phyloP scores from a whole-genome alignment of 1,140 invertebrate genomes.

The Drosophila eugracilis region DNA sequence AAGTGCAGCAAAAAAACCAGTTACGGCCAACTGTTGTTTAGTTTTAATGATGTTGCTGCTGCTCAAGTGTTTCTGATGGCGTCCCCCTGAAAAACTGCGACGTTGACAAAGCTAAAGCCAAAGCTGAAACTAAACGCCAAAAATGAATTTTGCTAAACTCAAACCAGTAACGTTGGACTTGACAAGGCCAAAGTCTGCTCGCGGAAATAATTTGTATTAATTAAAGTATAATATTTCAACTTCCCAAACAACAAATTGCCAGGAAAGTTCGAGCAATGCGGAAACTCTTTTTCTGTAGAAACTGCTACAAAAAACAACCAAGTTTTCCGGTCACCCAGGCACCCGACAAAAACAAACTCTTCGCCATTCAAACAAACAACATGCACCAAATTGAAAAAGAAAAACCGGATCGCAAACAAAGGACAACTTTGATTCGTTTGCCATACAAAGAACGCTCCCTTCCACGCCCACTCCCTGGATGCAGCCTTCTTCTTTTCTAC shows the following conservation, averaged over 20 bases:
- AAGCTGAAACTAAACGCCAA: slow-evolving; percentile 55
- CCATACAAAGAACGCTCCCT: slow-evolving; percentile 7
- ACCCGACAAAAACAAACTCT: slow-evolving; percentile 54
- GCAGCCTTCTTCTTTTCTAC: background rate
- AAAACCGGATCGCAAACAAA: slow-evolving; percentile 56
- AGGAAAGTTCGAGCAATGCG: slow-evolving; percentile 11
- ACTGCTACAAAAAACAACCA: slow-evolving; percentile 46
- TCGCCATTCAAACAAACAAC: slow-evolving; percentile 25
- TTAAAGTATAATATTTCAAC: slow-evolving; percentile 35
- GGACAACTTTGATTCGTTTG: slow-evolving; percentile 31
- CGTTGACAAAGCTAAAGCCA: slow-evolving; percentile 68
- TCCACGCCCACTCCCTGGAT: slow-evolving; percentile 19
- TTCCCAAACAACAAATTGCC: slow-evolving; percentile 35
- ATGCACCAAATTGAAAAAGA: slow-evolving; percentile 51
- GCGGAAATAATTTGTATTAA: slow-evolving; percentile 47
- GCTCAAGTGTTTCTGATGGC: slow-evolving; percentile 56
- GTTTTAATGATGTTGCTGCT: slow-evolving; percentile 56
- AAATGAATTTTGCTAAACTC: slow-evolving; percentile 29
- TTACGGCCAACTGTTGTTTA: slow-evolving; percentile 72
- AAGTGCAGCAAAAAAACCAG: slow-evolving; percentile 61
- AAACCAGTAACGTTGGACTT: slow-evolving; percentile 22
- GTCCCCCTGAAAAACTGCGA: slow-evolving; percentile 51
- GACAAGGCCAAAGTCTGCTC: slow-evolving; percentile 71
- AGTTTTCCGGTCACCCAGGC: slow-evolving; percentile 56
- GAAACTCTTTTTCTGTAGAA: too few relatives aligned